Base-by-base conservation (phyloP, 2,113 vertebrate species). In the Dasypus novemcinctus region DNA sequence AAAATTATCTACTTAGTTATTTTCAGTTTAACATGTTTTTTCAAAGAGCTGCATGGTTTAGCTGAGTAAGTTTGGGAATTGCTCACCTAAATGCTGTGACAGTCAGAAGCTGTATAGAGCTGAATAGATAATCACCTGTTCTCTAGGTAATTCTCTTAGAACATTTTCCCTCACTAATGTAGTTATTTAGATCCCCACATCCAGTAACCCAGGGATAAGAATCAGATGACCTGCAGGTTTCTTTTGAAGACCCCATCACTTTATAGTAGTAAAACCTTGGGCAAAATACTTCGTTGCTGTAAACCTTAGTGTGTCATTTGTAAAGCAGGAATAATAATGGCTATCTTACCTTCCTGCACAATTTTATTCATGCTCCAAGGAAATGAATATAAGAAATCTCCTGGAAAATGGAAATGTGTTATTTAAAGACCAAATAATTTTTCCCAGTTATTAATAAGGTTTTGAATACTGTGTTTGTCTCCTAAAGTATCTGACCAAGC, bases 1-100 rank as follows among this genome's bases (percentile, higher is more conserved):
- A 71, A 68, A 95, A 52, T 74, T 43, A 81, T 71, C 78, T 95
- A 41, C 75, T 69, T 79, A 75, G 54, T 74, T 88, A 76, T 79
- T 92, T 88, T 93, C 29, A 31, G 12, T 27, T 72, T 78, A 94
- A 92, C 80, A 90, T 87, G 57, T 75, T 95, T 97, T 57, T 91
- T 52, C 27, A 82, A 82, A 95, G 85, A 94, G 63, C 64, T 71
- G 63, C 78, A 83, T 69, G 25, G 61, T 41, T 64, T 92, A 61
- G 86, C 89, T 78, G 25, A 86, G 38, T 87, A 46, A 84, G 25
- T 63, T 64, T 66, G 54, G 74, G 66, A 86, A 74, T 63, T 54
- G 11, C 57, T 74, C 57, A 13, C 21, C 31, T 90, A 69, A 90
- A 74, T 52, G 21, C 41, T 29, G 49, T 7, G 41, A 1, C 4